A percentile compares a stretch with the other conserved stretches of the same genome.
These are phyloP conservation scores for Lepidostoma basale DNA, from an alignment of 1,140 invertebrate species.

Conservation along the genomic window DNA sequence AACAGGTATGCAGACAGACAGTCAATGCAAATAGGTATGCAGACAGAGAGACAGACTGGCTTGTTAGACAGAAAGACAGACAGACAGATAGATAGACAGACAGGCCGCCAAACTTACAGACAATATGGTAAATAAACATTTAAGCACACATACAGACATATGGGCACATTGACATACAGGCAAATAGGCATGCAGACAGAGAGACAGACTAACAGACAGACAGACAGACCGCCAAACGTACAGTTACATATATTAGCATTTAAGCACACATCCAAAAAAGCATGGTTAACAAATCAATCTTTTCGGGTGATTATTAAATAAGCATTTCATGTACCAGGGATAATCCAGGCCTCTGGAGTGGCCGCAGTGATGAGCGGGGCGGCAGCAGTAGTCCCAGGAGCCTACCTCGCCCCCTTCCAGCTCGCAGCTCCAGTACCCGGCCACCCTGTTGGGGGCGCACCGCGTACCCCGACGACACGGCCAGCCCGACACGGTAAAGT, in stretches of 20 bases:
- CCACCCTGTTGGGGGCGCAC: conserved; percentile 72
- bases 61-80: too few relatives aligned
- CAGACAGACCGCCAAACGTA: background rate
- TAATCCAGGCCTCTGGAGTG: conserved; percentile 78
- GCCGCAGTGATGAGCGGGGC: conserved; percentile 79
- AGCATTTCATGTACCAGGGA: conserved; percentile 66
- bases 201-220: too few relatives aligned
- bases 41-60: too few relatives aligned
- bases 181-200: too few relatives aligned
- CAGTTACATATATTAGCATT: conserved; percentile 6
- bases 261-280: conserved; percentile 2
- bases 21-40: too few relatives aligned
- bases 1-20: too few relatives aligned
- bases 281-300: too few relatives aligned
- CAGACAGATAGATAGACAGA: too few relatives aligned
- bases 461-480: conserved; percentile 73
- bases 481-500: conserved; percentile 78
- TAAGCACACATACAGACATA: too few relatives aligned
- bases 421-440: conserved; percentile 80
- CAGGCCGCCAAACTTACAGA: too few relatives aligned
- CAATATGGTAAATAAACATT: too few relatives aligned
- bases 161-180: too few relatives aligned
- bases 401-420: conserved; percentile 71
- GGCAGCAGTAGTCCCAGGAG: conserved; percentile 82
- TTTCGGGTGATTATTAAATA: conserved; percentile 1